Conservation (phyloP, 2,888 invertebrate genomes). For the Melieria picta region DNA sequence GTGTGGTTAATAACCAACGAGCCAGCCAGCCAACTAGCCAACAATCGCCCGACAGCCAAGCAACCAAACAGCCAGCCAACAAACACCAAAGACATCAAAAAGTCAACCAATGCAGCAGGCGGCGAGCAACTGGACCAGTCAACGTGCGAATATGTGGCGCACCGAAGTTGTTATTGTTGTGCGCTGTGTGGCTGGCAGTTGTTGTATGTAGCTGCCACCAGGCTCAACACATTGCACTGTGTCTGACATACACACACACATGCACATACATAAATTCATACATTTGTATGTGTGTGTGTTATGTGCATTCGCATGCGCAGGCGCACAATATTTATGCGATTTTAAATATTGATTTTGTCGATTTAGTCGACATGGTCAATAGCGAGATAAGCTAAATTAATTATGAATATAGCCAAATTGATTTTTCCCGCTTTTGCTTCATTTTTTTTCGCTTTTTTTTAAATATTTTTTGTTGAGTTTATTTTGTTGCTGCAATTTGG, state of each 20-base stretch:
- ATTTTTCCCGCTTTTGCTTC: slow-evolving; percentile 36
- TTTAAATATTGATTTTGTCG: slow-evolving; percentile 66
- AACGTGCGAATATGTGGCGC: neutral
- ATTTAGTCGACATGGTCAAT: slow-evolving; percentile 58
- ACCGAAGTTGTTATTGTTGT: neutral
- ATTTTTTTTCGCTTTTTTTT: too few relatives aligned
- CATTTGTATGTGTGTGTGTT: neutral
- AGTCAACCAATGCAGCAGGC: neutral
- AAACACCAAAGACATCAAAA: neutral
- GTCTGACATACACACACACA: neutral
- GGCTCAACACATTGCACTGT: neutral
- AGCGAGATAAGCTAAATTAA: slow-evolving; percentile 58
- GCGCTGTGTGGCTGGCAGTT: neutral
- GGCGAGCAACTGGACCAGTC: neutral
- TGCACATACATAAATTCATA: neutral
- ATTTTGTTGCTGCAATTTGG: too few relatives aligned
- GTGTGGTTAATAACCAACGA: slow-evolving; percentile 27
- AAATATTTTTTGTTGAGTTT: too few relatives aligned
- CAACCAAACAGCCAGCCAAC: neutral
- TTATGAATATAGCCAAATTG: slow-evolving; percentile 57
- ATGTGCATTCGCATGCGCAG: neutral
- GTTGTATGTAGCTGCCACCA: neutral
- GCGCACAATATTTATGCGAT: slow-evolving; percentile 60
- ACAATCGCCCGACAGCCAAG: neutral
- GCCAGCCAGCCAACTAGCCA: too few relatives aligned